Percentiles rank a stretch among this genome's conserved stretches.
These are phyloP conservation scores for Pseudomyrmex concolor DNA, from an alignment of 1,140 invertebrate genomes.

Conservation along the genomic window DNA sequence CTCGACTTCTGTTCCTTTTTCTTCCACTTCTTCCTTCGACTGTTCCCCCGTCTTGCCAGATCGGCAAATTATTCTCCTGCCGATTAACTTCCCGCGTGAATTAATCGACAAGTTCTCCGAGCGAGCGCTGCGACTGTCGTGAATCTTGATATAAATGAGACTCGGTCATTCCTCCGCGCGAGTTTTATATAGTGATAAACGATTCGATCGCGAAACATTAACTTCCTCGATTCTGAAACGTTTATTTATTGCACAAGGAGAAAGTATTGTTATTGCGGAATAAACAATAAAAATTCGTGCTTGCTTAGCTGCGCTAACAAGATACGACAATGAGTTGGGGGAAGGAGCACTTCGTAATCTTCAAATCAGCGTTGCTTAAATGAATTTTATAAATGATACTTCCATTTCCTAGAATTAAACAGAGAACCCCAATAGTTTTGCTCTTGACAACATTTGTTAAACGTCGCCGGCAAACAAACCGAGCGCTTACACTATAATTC, in stretches of 20 bases:
- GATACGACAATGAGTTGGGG: neutral
- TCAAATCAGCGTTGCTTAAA: neutral
- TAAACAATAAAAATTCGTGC: neutral
- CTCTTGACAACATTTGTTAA: neutral
- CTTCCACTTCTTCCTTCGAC: constrained; percentile 31
- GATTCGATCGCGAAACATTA: neutral
- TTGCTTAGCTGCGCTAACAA: constrained; percentile 11
- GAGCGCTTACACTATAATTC: constrained; percentile 8
- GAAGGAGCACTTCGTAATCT: neutral
- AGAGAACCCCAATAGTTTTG: neutral
- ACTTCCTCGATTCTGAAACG: neutral
- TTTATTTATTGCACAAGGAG: neutral
- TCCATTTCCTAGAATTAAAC: constrained; percentile 17
- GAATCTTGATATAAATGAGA: constrained; percentile 52
- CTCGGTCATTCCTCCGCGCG: constrained; percentile 15
- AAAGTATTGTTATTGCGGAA: neutral
- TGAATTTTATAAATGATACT: constrained; percentile 14
- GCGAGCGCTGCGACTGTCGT: constrained; percentile 28
- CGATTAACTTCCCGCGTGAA: constrained; percentile 58
- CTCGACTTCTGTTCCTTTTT: neutral
- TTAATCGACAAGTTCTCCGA: constrained; percentile 51
- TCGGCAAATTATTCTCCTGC: constrained; percentile 51
- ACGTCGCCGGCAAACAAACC: constrained; percentile 11
- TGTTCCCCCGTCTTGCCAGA: constrained; percentile 56
- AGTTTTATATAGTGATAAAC: constrained; percentile 6